A percentile compares a stretch with the other conserved stretches of the same genome.
Evolutionary conservation across 2,113 vertebrate genomes (phyloP).

Genomic region (Odocoileus virginianus): DNA sequence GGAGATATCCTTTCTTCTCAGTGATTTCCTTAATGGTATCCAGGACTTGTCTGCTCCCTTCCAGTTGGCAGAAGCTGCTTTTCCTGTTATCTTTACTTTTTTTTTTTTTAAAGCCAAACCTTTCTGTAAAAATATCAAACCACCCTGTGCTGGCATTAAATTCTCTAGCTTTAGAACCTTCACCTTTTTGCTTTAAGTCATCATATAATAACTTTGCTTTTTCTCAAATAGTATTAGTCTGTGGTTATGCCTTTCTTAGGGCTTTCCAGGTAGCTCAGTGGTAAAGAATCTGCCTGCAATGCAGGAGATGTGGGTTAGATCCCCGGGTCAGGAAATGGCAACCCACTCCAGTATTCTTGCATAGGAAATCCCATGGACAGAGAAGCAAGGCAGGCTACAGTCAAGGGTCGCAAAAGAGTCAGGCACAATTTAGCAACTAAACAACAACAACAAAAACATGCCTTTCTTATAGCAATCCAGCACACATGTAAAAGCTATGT

Average conservation of each 20-base stretch:
- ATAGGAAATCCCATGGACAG: background rate
- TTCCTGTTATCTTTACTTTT: background rate
- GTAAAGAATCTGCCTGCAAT: background rate
- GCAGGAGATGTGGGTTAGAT: background rate
- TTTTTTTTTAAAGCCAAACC: background rate
- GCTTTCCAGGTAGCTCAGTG: background rate
- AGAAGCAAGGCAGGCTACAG: background rate
- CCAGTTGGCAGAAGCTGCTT: background rate
- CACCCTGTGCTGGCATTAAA: background rate
- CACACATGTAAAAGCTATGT: background rate
- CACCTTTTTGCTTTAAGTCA: background rate
- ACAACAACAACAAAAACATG: background rate
- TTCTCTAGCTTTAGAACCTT: background rate
- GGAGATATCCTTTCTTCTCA: background rate
- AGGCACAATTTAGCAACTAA: background rate
- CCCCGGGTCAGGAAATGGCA: background rate
- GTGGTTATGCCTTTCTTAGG: background rate
- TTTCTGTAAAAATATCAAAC: background rate
- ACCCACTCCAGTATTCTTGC: background rate
- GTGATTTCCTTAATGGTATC: background rate
- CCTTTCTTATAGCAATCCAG: background rate
- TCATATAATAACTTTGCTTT: background rate
- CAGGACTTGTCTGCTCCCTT: background rate
- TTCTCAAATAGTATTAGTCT: background rate
- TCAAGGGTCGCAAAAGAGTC: background rate